Conservation (phyloP, 2,797 vertebrate species). For the Neoniphon sammara region DNA sequence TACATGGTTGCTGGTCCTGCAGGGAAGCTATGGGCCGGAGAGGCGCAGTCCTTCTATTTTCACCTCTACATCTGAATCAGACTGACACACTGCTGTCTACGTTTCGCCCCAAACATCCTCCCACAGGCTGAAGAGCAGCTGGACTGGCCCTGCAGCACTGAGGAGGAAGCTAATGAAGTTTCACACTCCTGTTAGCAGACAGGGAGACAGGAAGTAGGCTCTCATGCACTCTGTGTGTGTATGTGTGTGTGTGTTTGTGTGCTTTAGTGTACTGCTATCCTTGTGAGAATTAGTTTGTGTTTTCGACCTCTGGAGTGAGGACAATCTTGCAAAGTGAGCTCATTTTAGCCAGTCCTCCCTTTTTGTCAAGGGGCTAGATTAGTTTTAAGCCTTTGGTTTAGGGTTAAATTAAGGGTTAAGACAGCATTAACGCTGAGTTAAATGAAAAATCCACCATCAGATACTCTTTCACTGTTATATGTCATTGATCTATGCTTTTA, state of each 20-base stretch:
- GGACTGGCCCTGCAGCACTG: slow-evolving; percentile 39
- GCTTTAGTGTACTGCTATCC: slow-evolving; percentile 22
- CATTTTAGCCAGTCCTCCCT: neutral
- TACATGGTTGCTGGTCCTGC: neutral
- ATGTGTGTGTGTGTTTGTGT: neutral
- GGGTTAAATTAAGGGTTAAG: too few relatives aligned
- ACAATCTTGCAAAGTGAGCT: slow-evolving; percentile 7
- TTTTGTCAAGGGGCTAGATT: too few relatives aligned
- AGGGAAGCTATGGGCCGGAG: neutral
- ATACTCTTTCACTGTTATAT: too few relatives aligned
- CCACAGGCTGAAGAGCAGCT: slow-evolving; percentile 55
- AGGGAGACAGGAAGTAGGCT: slow-evolving; percentile 62
- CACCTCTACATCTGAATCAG: slow-evolving; percentile 11
- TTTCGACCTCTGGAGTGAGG: neutral
- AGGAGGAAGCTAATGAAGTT: slow-evolving; percentile 68
- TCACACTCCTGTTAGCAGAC: slow-evolving; percentile 53
- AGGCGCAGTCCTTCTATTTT: slow-evolving; percentile 13
- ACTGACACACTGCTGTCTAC: neutral
- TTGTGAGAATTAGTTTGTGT: slow-evolving; percentile 16
- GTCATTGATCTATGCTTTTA: too few relatives aligned
- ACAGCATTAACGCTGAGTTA: too few relatives aligned
- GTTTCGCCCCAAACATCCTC: slow-evolving; percentile 27
- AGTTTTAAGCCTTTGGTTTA: too few relatives aligned
- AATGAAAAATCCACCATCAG: too few relatives aligned
- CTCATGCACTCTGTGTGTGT: slow-evolving; percentile 12